Percentiles rank a stretch among this genome's conserved stretches.
Evolutionary conservation across 2,797 vertebrate species (phyloP).

Genomic region (Molossus alvarezi): DNA sequence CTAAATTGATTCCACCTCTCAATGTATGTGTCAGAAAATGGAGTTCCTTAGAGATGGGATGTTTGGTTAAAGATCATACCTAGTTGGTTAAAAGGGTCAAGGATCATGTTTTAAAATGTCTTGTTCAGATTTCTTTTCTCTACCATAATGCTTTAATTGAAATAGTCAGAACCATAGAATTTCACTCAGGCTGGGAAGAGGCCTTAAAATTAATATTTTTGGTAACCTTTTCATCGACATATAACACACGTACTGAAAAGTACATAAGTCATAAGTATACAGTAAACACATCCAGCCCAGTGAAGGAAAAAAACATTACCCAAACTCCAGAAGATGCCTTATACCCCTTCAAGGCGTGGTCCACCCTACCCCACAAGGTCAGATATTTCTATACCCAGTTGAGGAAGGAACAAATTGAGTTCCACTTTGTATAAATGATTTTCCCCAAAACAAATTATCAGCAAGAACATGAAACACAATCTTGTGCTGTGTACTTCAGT

Average conservation of each 20-base stretch:
- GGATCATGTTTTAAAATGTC: neutral
- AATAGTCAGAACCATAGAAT: neutral
- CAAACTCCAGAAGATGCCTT: neutral
- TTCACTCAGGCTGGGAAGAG: neutral
- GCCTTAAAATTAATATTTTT: slow-evolving; percentile 34
- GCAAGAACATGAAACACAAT: neutral
- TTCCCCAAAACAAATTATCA: neutral
- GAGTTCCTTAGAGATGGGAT: neutral
- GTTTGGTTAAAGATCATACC: neutral
- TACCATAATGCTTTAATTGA: slow-evolving; percentile 39
- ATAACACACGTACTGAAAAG: neutral
- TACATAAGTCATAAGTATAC: neutral
- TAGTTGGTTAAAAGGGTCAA: neutral
- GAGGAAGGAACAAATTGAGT: neutral
- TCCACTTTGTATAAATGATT: neutral
- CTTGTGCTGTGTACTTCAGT: neutral
- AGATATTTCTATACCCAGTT: neutral
- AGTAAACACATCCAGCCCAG: neutral
- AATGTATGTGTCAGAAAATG: slow-evolving; percentile 16
- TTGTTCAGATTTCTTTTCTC: slow-evolving; percentile 1
- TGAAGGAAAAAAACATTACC: neutral
- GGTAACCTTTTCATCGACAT: neutral
- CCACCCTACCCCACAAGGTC: neutral
- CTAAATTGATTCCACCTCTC: neutral
- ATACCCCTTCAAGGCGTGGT: neutral